Evolutionary conservation across 2,113 vertebrate genomes (phyloP).

Genomic region (Laterallus jamaicensis): DNA sequence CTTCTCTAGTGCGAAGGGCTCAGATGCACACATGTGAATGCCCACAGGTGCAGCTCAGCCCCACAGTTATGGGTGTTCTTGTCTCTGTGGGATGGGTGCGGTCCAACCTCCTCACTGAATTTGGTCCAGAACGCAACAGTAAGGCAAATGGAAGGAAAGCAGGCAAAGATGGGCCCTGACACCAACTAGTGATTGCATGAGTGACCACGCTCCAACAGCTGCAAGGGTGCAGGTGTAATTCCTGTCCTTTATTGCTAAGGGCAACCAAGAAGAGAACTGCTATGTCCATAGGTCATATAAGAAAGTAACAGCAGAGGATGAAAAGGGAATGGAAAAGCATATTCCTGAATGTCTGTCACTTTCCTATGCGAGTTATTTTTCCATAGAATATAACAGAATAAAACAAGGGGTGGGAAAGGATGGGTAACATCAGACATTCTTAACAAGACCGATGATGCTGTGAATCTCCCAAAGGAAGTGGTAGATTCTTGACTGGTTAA

Average conservation of each 20-base stretch:
- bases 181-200: not conserved
- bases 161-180: not conserved
- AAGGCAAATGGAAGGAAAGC: not conserved
- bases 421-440: not conserved
- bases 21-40: fast-evolving
- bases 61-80: not conserved
- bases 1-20: fast-evolving
- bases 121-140: not conserved
- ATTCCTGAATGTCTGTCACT: not conserved
- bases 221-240: not conserved
- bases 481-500: not conserved
- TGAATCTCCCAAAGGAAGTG: not conserved
- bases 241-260: not conserved
- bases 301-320: not conserved
- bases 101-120: not conserved
- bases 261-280: not conserved
- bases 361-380: not conserved
- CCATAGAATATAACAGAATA: not conserved
- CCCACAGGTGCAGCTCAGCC: not conserved
- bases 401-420: not conserved
- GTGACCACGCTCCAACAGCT: not conserved
- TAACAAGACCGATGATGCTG: not conserved
- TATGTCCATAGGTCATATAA: not conserved
- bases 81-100: not conserved
- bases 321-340: not conserved